Evolutionary conservation across 2,113 vertebrate genomes (phyloP), one percentile per base, ranked within the genome.

Genomic region (Oceanodroma tethys): DNA sequence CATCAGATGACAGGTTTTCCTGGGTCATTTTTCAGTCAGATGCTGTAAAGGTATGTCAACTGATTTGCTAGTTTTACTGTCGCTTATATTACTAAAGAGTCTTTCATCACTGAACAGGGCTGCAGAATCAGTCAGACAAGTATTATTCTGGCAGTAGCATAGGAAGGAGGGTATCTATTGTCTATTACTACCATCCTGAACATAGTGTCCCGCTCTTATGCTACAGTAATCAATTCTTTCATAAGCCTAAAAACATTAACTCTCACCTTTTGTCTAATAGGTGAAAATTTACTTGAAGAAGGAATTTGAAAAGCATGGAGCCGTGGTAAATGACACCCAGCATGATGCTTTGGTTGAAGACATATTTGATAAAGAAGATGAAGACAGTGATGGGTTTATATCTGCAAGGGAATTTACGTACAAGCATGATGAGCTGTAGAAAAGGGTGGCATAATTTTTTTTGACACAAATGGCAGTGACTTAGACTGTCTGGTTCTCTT

Each of bases 371-470:
- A 99, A 99, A 97, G 99, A 99, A 98, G 99, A 99, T 93, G 98
- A 99, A 97, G 99, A 99, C 91, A 98, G 97, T 70, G 99, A 99
- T 18, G 99, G 99, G 43, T 99, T 98, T 97, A 99, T 99, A 97
- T 99, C 99, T 94, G 98, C 99, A 43, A 98, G 99, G 94, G 99
- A 99, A 97, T 99, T 99, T 93, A 99, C 99, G 1, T 99, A 99
- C 97, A 98, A 98, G 94, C 99, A 99, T 3, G 99, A 99, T 78
- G 99, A 99, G 88, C 98, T 99, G 70, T 99, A 98, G 97, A 95
- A 65, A 78, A 85, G 25, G 3, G 3, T 68, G 81, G 70, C 47
- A 32, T 71, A 11, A 63, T 68, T 85, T 93, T 72, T 72, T 80
- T 78, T 40, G 48, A 75, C 38, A 71, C 52, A 74, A 82, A 91